A percentile compares a stretch with the other conserved stretches of the same genome.
Conservation (phyloP, 1,140 invertebrate species). For the Pachyrhynchus sulphureomaculatus region DNA sequence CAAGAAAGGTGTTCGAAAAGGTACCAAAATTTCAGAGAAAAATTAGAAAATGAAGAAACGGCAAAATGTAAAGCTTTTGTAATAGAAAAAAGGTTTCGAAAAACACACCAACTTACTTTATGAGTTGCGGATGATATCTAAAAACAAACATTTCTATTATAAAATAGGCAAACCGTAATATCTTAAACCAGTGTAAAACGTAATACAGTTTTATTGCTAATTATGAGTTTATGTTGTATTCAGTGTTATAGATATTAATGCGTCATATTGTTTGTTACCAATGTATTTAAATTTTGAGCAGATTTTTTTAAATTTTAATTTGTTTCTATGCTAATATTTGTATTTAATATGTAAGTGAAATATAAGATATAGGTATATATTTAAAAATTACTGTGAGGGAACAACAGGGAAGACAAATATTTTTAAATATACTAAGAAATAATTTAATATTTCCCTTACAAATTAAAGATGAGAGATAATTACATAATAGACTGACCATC, state of each 20-base stretch:
- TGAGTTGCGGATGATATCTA: conserved; percentile 28
- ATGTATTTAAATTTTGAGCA: too few species aligned
- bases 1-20: not conserved
- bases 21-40: not conserved
- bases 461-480: too few species aligned
- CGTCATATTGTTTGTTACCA: too few species aligned
- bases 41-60: not conserved
- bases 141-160: conserved; percentile 23
- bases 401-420: too few species aligned
- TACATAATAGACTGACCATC: too few species aligned
- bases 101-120: conserved; percentile 27
- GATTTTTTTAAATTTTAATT: not conserved
- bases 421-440: too few species aligned
- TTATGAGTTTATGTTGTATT: too few species aligned
- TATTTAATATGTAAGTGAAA: not conserved
- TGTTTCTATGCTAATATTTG: not conserved
- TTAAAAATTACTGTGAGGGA: too few species aligned
- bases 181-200: not conserved
- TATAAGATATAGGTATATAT: too few species aligned
- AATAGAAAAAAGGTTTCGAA: conserved; percentile 24
- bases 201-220: too few species aligned
- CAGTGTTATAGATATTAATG: too few species aligned
- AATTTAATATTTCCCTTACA: too few species aligned
- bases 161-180: not conserved
- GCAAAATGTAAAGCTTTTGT: conserved; percentile 19